Percentiles rank a stretch among this genome's conserved stretches.
Evolutionary conservation across 1,140 invertebrate genomes (phyloP).

Genomic region (Cydia pomonella): DNA sequence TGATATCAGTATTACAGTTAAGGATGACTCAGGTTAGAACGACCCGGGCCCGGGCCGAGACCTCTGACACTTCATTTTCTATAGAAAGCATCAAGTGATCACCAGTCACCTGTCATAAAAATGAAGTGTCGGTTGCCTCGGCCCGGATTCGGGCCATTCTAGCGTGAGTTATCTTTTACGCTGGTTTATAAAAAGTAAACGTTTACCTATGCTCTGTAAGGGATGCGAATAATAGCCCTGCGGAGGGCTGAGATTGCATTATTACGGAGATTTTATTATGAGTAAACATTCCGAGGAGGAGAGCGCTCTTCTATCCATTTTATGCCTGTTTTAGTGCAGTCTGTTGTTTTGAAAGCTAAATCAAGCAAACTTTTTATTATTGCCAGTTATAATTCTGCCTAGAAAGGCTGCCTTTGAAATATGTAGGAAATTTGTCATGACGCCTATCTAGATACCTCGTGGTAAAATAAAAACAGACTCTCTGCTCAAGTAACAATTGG

Average conservation of each 20-base stretch:
- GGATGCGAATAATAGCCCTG: not conserved
- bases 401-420: not conserved
- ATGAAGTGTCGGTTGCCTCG: too few species aligned
- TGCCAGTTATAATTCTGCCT: not conserved
- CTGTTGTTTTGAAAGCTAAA: not conserved
- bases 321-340: conserved; percentile 17
- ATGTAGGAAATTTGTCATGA: not conserved
- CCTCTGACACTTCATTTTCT: too few species aligned
- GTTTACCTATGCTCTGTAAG: not conserved
- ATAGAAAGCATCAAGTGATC: too few species aligned
- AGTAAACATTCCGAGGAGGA: conserved; percentile 37
- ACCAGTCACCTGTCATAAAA: too few species aligned
- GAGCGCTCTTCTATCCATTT: not conserved
- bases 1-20: too few species aligned
- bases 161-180: too few species aligned
- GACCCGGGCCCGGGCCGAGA: too few species aligned
- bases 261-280: conserved; percentile 47
- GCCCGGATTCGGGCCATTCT: too few species aligned
- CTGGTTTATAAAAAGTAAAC: not conserved
- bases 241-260: conserved; percentile 57
- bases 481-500: not conserved
- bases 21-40: too few species aligned
- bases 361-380: not conserved
- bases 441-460: not conserved
- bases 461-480: not conserved